Conservation (phyloP, 2,888 invertebrate species). For the Alsophila aescularia region DNA sequence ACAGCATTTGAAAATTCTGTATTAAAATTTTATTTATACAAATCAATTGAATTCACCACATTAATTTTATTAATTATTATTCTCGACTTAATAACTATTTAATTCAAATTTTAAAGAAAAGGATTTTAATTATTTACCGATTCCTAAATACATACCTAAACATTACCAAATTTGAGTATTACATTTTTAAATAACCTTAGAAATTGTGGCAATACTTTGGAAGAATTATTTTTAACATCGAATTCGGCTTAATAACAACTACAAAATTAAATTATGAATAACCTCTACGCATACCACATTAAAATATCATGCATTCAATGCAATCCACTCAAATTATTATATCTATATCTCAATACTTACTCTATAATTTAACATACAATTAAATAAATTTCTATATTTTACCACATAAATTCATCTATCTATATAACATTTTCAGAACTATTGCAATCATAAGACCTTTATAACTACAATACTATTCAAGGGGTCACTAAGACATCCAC, state of each 20-base stretch:
- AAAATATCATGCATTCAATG: conserved; percentile 70
- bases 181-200: conserved; percentile 53
- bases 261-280: conserved; percentile 50
- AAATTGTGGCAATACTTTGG: conserved; percentile 78
- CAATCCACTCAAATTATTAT: conserved; percentile 45
- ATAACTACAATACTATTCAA: conserved; percentile 35
- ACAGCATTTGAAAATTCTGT: conserved; percentile 7
- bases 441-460: conserved; percentile 74
- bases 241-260: conserved; percentile 72
- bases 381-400: conserved; percentile 67
- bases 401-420: conserved; percentile 76
- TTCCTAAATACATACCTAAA: conserved; percentile 37
- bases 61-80: conserved; percentile 14
- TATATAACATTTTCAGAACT: conserved; percentile 50
- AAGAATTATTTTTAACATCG: conserved; percentile 70
- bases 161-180: conserved; percentile 55
- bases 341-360: conserved; percentile 52
- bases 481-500: conserved; percentile 26
- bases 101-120: conserved; percentile 20
- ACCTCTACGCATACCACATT: conserved; percentile 45
- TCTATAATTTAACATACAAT: conserved; percentile 58
- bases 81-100: conserved; percentile 3
- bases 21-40: conserved; percentile 8
- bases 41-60: conserved; percentile 18
- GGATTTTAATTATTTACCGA: conserved; percentile 23